These are phyloP conservation scores for Episyrphus balteatus DNA, from an alignment of 1,140 invertebrate genomes.

Conservation along the genomic window DNA sequence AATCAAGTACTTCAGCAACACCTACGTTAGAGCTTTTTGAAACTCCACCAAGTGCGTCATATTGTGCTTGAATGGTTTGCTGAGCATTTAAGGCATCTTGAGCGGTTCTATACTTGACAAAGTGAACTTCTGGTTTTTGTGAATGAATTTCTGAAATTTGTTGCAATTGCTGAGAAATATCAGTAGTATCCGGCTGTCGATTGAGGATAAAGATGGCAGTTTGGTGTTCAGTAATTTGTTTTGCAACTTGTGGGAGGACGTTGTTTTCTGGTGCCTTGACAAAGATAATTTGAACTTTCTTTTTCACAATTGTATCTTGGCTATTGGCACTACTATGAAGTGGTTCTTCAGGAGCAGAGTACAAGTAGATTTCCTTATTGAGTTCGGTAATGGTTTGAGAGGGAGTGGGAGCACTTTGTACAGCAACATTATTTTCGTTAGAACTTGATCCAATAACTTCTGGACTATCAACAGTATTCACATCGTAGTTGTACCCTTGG, in stretches of 20 bases:
- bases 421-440: too few relatives aligned
- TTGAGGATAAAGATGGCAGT: conserved; percentile 26
- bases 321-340: conserved; percentile 18
- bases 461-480: neutral
- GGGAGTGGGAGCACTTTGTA: too few relatives aligned
- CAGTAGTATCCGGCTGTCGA: conserved; percentile 21
- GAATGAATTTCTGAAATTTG: conserved; percentile 8
- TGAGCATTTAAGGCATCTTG: conserved; percentile 26
- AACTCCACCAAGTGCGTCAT: conserved; percentile 21
- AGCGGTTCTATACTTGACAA: conserved; percentile 27
- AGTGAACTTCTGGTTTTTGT: conserved; percentile 27
- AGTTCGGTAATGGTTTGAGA: conserved; percentile 11
- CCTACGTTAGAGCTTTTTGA: conserved; percentile 24
- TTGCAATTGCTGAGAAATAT: conserved; percentile 19
- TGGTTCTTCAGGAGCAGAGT: conserved; percentile 22
- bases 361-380: conserved; percentile 25
- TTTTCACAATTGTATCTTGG: conserved; percentile 19
- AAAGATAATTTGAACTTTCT: conserved; percentile 23
- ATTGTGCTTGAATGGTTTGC: conserved; percentile 25
- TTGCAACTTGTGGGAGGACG: conserved; percentile 24
- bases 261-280: conserved; percentile 27
- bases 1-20: conserved; percentile 23
- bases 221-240: conserved; percentile 21
- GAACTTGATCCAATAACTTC: conserved; percentile 16
- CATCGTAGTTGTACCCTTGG: conserved; percentile 17